Evolutionary conservation across 2,888 invertebrate species (phyloP), one percentile per base, ranked within the genome.

Genomic region (Pollenia amentaria): DNA sequence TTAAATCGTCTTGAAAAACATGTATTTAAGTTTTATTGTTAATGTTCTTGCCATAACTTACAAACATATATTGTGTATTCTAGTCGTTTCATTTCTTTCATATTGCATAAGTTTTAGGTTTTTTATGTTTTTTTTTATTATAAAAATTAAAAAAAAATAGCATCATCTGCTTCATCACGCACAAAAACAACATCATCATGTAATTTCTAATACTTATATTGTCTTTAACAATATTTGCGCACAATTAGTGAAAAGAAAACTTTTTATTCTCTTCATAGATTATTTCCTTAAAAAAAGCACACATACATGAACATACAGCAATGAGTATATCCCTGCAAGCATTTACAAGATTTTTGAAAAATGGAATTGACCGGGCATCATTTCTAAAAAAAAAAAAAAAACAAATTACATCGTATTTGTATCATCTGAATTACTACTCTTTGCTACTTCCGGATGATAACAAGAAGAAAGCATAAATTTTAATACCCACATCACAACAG

Each of bases 161-260:
- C 84, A 84, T 87, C 80, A 84, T 81, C 84, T 84, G 87, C 76
- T 84, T 84, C 67, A 84, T 67, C 84, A 87, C 87, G 87, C 87
- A 77, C 84, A 81, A 77, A 62, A 73, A 87, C 42, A 84, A 81
- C 73, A 73, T 80, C 73, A 67, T 87, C 77, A 60, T 81, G 67
- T 84, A 81, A 81, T 87, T 84, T 77, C 77, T 77, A 84, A 84
- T 84, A 87, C 87, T 84, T 84, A 77, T 77, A 87, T 87, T 78
- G 72, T 87, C 84, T 81, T 84, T 84, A 84, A 84, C 73, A 87
- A 81, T 87, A 84, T 87, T 87, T 87, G 84, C 77, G 87, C 80
- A 87, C 87, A 87, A 87, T 87, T 87, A 87, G 84, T 87, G 77
- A 84, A 81, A 60, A 77, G 72, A 87, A 87, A 87, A 84, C 67